Percentiles rank a stretch among this genome's conserved stretches.
These are phyloP conservation scores for Drosophila micromelanica DNA, from an alignment of 1,140 invertebrate genomes.

Conservation along the genomic window DNA sequence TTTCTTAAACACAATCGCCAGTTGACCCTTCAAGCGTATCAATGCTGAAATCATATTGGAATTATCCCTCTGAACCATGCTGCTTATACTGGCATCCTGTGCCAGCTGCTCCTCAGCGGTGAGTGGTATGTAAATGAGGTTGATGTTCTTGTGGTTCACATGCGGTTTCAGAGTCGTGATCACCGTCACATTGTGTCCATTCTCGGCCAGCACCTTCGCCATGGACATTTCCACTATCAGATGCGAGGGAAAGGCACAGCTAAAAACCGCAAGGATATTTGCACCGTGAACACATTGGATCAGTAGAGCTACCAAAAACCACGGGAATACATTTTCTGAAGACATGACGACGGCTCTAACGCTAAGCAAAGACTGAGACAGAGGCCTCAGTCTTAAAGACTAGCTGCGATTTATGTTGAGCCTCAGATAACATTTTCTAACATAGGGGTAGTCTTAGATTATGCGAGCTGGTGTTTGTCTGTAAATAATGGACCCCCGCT, in stretches of 20 bases:
- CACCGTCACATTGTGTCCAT: conserved; percentile 72
- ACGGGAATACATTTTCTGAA: neutral
- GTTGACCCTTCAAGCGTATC: conserved; percentile 12
- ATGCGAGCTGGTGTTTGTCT: too few relatives aligned
- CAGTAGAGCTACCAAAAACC: conserved; percentile 7
- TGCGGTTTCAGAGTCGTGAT: conserved; percentile 52
- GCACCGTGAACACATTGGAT: conserved; percentile 24
- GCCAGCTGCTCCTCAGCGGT: conserved; percentile 3
- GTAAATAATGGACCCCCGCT: too few relatives aligned
- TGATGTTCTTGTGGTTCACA: conserved; percentile 52
- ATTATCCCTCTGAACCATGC: conserved; percentile 39
- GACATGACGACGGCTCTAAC: conserved; percentile 4
- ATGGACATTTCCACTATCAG: conserved; percentile 68
- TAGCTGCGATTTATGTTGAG: too few relatives aligned
- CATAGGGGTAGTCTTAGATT: too few relatives aligned
- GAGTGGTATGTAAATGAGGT: conserved; percentile 36
- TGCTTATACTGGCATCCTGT: conserved; percentile 7
- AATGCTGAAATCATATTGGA: conserved; percentile 8
- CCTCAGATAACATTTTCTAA: too few relatives aligned
- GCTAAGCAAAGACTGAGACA: neutral
- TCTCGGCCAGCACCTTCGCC: conserved; percentile 57
- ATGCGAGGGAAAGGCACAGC: conserved; percentile 58
- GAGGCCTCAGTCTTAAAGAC: too few relatives aligned
- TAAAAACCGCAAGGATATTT: conserved; percentile 67
- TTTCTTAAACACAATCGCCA: conserved; percentile 32